A percentile compares a stretch with the other conserved stretches of the same genome.
These are phyloP conservation scores for Ochropleura plecta DNA, from an alignment of 2,888 invertebrate species.

Conservation along the genomic window DNA sequence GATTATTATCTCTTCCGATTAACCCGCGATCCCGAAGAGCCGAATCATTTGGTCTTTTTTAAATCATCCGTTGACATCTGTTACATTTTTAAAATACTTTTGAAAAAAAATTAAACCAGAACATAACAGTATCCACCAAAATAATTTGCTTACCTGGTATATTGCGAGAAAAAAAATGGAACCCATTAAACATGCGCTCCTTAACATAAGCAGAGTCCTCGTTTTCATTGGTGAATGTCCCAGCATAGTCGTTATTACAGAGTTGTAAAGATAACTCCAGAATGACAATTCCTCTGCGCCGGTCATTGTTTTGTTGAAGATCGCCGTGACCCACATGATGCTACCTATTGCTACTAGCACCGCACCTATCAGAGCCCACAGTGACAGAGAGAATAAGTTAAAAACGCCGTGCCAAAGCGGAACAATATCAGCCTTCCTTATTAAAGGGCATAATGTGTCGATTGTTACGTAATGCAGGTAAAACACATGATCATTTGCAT, in stretches of 20 bases:
- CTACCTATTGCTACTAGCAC: conserved; percentile 58
- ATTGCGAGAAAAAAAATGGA: conserved; percentile 72
- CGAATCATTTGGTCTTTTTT: too few relatives aligned
- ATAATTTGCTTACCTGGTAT: conserved; percentile 72
- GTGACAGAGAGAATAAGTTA: conserved; percentile 45
- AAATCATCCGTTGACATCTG: too few relatives aligned
- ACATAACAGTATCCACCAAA: not conserved
- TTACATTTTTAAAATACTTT: not conserved
- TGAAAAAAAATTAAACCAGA: not conserved
- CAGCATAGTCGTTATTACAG: conserved; percentile 64
- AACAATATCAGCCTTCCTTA: conserved; percentile 65
- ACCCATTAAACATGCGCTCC: conserved; percentile 68
- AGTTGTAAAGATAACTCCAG: conserved; percentile 60
- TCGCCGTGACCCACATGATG: conserved; percentile 67
- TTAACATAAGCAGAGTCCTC: conserved; percentile 65
- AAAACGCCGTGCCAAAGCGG: conserved; percentile 75
- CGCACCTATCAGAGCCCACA: conserved; percentile 56
- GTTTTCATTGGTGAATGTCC: conserved; percentile 69
- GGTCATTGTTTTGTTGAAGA: conserved; percentile 44
- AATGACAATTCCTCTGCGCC: conserved; percentile 40
- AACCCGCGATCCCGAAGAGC: too few relatives aligned
- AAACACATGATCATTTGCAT: conserved; percentile 60
- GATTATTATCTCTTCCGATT: too few relatives aligned
- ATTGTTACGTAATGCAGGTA: conserved; percentile 69
- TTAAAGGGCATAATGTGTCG: conserved; percentile 73